Evolutionary conservation across 2,113 vertebrate genomes (phyloP).

Genomic region (Equus quagga): DNA sequence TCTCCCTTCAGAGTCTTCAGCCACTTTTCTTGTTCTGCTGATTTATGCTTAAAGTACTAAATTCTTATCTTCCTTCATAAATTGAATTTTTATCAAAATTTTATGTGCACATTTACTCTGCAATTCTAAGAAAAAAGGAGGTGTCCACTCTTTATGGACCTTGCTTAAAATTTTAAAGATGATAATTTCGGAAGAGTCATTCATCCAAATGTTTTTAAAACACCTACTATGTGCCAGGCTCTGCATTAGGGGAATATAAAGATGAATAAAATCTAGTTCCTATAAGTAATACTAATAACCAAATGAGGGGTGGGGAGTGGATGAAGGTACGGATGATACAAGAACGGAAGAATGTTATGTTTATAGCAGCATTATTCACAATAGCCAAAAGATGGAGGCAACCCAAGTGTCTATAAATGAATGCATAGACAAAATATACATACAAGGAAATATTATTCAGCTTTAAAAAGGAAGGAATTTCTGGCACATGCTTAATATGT

Average conservation of each 20-base stretch:
- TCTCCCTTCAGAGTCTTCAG: conserved; percentile 23
- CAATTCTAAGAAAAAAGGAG: neutral
- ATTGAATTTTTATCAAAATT: conserved; percentile 52
- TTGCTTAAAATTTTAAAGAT: conserved; percentile 11
- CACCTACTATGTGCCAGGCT: neutral
- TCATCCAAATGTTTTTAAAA: neutral
- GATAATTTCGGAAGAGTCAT: neutral
- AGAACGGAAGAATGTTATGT: neutral
- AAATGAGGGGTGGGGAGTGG: neutral
- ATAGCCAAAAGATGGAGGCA: neutral
- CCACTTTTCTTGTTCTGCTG: conserved; percentile 47
- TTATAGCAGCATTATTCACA: neutral
- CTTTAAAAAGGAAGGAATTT: neutral
- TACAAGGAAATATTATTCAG: neutral
- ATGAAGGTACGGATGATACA: neutral
- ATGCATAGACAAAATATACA: neutral
- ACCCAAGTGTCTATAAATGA: neutral
- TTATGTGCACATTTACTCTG: neutral
- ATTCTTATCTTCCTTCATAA: conserved; percentile 20
- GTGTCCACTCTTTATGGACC: neutral
- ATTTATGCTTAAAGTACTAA: neutral
- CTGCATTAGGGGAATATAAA: neutral
- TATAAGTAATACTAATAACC: neutral
- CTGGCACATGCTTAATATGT: neutral
- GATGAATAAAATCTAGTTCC: neutral